Percentiles rank a stretch among this genome's conserved stretches.
Conservation (phyloP, 2,113 vertebrate genomes). For the Colius striatus region DNA sequence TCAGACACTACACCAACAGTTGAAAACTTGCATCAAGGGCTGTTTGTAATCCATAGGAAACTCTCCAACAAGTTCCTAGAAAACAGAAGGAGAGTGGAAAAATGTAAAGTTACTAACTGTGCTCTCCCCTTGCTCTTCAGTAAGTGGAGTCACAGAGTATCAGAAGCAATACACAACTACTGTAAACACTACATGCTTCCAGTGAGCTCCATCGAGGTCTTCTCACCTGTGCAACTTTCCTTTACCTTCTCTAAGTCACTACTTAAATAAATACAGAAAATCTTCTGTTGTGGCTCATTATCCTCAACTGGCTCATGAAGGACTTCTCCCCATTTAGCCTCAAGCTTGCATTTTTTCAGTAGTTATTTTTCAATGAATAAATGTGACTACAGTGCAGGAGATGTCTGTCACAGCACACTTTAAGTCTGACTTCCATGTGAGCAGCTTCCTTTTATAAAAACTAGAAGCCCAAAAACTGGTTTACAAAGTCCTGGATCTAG, state of each 20-base stretch:
- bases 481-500: neutral
- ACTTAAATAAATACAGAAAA: no score
- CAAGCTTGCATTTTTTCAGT: neutral
- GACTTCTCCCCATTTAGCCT: neutral
- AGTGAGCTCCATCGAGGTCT: neutral
- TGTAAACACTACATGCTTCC: neutral
- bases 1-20: neutral
- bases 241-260: neutral
- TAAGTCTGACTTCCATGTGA: neutral
- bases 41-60: neutral
- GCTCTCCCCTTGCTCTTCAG: neutral
- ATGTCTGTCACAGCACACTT: neutral
- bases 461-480: neutral
- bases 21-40: neutral
- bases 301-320: neutral
- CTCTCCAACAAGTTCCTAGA: neutral
- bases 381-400: neutral
- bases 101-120: neutral
- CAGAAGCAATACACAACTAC: neutral
- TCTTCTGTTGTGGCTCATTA: neutral
- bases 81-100: neutral
- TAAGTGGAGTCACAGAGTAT: neutral
- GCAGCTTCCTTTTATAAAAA: neutral
- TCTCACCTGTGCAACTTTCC: neutral
- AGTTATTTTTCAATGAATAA: neutral